These are phyloP conservation scores for Bombus breviceps DNA, from an alignment of 1,140 invertebrate species.

Conservation along the genomic window DNA sequence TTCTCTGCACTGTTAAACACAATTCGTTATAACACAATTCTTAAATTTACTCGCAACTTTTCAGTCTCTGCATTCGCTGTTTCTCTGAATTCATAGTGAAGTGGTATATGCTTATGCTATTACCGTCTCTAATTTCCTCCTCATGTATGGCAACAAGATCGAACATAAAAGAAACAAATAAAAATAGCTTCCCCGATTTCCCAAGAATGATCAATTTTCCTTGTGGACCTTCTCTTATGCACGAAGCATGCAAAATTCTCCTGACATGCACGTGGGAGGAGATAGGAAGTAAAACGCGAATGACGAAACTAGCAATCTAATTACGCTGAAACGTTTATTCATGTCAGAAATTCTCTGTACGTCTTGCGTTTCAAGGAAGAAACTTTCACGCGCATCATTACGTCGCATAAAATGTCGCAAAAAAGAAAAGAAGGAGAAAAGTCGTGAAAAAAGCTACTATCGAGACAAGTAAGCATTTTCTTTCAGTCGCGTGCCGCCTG, in stretches of 20 bases:
- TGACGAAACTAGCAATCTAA: constrained; percentile 14
- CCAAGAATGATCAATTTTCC: background rate
- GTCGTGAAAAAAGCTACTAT: background rate
- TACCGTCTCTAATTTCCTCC: background rate
- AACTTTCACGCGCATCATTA: background rate
- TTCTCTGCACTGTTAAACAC: background rate
- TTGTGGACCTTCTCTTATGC: background rate
- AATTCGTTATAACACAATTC: background rate
- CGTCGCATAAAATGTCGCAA: background rate
- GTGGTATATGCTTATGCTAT: background rate
- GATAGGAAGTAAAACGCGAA: background rate
- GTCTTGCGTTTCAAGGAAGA: background rate
- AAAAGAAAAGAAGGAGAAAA: background rate
- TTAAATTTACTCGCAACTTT: background rate
- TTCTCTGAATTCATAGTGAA: background rate
- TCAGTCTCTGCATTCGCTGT: background rate
- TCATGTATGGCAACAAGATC: background rate
- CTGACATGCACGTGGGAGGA: background rate
- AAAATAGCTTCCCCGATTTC: background rate
- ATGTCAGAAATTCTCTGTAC: background rate
- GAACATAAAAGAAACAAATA: background rate
- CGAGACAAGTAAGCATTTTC: constrained; percentile 11
- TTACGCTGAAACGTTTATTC: background rate
- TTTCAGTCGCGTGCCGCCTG: background rate
- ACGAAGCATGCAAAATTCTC: background rate